Conservation (phyloP, 2,113 vertebrate genomes). For the Oriolus oriolus region DNA sequence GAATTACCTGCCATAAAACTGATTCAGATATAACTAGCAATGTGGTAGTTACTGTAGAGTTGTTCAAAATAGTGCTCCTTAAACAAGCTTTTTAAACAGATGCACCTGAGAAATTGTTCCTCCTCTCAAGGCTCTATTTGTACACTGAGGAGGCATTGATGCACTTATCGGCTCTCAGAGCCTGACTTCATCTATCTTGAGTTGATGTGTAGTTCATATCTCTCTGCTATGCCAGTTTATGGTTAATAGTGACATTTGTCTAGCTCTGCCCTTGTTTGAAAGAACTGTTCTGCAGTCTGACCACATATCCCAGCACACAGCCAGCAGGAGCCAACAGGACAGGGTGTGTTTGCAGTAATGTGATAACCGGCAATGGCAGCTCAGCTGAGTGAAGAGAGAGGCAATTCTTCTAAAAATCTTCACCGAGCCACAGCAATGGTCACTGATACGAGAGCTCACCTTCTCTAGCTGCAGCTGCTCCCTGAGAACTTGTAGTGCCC, state of each 20-base stretch:
- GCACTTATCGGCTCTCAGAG: background rate
- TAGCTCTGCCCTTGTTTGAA: background rate
- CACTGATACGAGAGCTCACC: background rate
- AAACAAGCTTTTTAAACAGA: background rate
- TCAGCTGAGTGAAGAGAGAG: background rate
- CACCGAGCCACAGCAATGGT: fast-evolving
- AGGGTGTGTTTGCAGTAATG: background rate
- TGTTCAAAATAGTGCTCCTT: background rate
- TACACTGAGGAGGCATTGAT: background rate
- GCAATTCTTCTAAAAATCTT: background rate
- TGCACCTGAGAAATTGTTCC: background rate
- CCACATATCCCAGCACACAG: background rate
- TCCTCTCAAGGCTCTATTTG: background rate
- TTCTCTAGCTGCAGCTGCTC: background rate
- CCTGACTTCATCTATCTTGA: background rate
- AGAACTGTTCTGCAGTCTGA: background rate
- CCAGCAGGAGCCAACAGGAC: background rate
- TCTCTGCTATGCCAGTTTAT: background rate
- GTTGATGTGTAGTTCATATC: background rate
- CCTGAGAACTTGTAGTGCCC: background rate
- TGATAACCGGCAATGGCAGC: background rate
- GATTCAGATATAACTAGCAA: background rate
- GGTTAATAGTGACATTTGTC: background rate
- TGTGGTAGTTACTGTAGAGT: background rate
- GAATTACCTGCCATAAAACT: background rate